Evolutionary conservation across 2,113 vertebrate genomes (phyloP).

Genomic region (Oncorhynchus masou): DNA sequence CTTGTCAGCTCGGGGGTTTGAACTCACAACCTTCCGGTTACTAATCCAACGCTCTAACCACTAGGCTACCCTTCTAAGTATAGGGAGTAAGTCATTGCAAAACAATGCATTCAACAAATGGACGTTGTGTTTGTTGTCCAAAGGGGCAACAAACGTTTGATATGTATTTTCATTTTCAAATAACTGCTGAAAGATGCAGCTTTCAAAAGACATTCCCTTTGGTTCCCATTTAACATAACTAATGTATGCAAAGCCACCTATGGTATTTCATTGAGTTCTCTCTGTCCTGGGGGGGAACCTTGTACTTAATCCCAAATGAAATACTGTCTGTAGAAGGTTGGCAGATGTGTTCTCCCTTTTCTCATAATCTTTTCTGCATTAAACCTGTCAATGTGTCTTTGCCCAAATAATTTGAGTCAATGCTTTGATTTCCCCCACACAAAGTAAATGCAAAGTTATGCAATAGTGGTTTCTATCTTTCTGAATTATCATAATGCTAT

Average conservation of each 20-base stretch:
- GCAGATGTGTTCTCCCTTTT: background rate
- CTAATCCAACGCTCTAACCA: too few species aligned
- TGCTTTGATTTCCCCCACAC: slow-evolving; percentile 23
- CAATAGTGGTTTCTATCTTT: slow-evolving; percentile 24
- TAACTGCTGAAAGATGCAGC: background rate
- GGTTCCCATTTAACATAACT: background rate
- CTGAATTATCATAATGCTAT: slow-evolving; percentile 40
- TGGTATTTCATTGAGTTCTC: slow-evolving; percentile 20
- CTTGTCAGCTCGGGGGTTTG: too few species aligned
- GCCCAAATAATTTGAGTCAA: slow-evolving; percentile 4
- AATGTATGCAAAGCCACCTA: slow-evolving; percentile 16
- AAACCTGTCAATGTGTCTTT: slow-evolving; percentile 1
- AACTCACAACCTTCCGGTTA: too few species aligned
- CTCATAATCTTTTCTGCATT: slow-evolving; percentile 17
- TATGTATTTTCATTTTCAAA: background rate
- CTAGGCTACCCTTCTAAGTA: too few species aligned
- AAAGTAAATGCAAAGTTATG: slow-evolving; percentile 28
- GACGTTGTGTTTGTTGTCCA: background rate
- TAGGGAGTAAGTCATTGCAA: too few species aligned
- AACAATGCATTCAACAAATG: too few species aligned
- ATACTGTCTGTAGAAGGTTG: slow-evolving; percentile 8
- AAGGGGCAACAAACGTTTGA: background rate
- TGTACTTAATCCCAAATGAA: slow-evolving; percentile 42
- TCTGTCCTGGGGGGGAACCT: slow-evolving; percentile 23
- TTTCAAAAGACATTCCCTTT: background rate